phyloP scores from a whole-genome alignment of 2,888 invertebrate genomes.

The Agriopis aurantiaria region DNA sequence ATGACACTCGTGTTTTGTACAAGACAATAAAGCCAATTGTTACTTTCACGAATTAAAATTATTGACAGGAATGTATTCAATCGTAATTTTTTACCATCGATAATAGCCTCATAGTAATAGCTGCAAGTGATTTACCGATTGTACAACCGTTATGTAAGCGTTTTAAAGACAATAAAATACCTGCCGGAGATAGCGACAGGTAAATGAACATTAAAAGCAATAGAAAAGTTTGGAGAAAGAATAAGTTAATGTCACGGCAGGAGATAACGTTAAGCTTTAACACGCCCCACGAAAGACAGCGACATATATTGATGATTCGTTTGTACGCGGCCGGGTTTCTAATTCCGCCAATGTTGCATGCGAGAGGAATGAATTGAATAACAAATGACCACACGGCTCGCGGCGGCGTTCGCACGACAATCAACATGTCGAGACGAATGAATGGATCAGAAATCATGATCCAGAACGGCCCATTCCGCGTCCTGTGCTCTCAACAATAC shows the following conservation, averaged over 20 bases:
- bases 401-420: constrained; percentile 75
- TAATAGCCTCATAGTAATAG: constrained; percentile 30
- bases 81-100: constrained; percentile 30
- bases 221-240: constrained; percentile 19
- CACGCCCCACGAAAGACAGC: constrained; percentile 34
- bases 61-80: constrained; percentile 40
- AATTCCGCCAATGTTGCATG: constrained; percentile 65
- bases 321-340: constrained; percentile 67
- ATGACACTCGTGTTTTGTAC: constrained; percentile 28
- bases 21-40: constrained; percentile 40
- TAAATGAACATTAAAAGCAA: constrained; percentile 9
- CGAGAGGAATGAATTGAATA: constrained; percentile 68
- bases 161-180: constrained; percentile 32
- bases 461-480: constrained; percentile 68
- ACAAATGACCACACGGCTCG: constrained; percentile 65
- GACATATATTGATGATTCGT: constrained; percentile 63
- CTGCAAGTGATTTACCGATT: constrained; percentile 25
- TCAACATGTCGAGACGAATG: constrained; percentile 73
- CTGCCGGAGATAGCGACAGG: constrained; percentile 13
- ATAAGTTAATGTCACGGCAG: constrained; percentile 19
- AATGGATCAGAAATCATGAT: constrained; percentile 74
- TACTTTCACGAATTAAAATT: constrained; percentile 51
- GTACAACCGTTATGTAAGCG: constrained; percentile 30
- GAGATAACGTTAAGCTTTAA: constrained; percentile 27
- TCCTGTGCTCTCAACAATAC: constrained; percentile 71